Conservation (phyloP, 2,113 vertebrate species). For the Arizona elegans region DNA sequence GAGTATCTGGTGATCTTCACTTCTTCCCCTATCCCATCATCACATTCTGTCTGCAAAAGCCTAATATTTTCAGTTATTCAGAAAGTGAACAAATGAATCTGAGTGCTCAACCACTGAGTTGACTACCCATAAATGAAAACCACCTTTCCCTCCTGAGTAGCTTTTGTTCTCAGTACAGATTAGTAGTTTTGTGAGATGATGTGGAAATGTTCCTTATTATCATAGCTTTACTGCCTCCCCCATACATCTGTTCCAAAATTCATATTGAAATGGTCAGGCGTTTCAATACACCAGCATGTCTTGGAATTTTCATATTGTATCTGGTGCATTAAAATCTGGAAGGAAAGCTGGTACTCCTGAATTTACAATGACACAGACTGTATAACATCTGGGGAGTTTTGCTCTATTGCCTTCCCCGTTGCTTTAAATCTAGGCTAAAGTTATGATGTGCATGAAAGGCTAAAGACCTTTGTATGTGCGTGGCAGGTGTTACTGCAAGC, state of each 20-base stretch:
- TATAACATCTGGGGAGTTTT: constrained; percentile 87
- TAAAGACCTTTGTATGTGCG: constrained; percentile 66
- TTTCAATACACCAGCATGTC: constrained; percentile 72
- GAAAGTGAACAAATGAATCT: background rate
- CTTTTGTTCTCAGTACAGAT: constrained; percentile 69
- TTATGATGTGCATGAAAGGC: constrained; percentile 85
- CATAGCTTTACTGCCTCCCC: constrained; percentile 76
- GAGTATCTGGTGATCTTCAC: background rate
- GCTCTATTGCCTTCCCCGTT: constrained; percentile 80
- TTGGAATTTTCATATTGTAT: constrained; percentile 78
- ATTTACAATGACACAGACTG: constrained; percentile 80
- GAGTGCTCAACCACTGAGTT: constrained; percentile 24
- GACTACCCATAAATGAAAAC: constrained; percentile 59
- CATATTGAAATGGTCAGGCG: constrained; percentile 72
- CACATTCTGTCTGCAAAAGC: constrained; percentile 24
- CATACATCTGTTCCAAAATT: constrained; percentile 78
- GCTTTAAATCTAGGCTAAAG: constrained; percentile 82
- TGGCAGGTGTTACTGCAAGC: constrained; percentile 75
- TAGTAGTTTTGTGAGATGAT: constrained; percentile 72
- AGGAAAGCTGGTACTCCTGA: constrained; percentile 74
- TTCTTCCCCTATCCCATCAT: no score
- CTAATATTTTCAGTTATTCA: constrained; percentile 39
- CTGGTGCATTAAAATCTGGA: constrained; percentile 72
- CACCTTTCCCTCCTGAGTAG: constrained; percentile 43
- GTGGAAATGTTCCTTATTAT: constrained; percentile 78